A percentile compares a stretch with the other conserved stretches of the same genome.
These are phyloP conservation scores for Brachystomella parvula DNA, from an alignment of 1,140 invertebrate genomes.

Conservation along the genomic window DNA sequence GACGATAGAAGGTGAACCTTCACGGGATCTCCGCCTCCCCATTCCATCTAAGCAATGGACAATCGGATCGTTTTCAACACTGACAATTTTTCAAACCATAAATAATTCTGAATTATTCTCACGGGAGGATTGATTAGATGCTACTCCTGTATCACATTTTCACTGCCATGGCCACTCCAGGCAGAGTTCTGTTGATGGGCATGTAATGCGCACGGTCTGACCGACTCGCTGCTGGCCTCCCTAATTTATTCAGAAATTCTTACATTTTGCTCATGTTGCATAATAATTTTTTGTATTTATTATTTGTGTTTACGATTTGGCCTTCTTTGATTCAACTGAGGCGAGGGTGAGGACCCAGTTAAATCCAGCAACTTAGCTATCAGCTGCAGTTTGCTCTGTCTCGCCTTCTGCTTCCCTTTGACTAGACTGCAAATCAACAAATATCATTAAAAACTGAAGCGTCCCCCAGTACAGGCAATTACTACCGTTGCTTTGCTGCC, in stretches of 20 bases:
- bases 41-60: slow-evolving; percentile 1
- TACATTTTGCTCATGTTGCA: neutral
- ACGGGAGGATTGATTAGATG: neutral
- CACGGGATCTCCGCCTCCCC: slow-evolving; percentile 21
- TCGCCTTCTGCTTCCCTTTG: slow-evolving; percentile 84
- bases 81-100: neutral
- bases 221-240: slow-evolving; percentile 16
- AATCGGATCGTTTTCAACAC: neutral
- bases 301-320: slow-evolving; percentile 10
- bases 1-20: slow-evolving; percentile 19
- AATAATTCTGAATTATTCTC: neutral
- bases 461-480: neutral
- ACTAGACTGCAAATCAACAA: slow-evolving; percentile 52
- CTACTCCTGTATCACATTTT: neutral
- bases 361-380: slow-evolving; percentile 87
- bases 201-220: slow-evolving; percentile 28
- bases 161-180: slow-evolving; percentile 34
- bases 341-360: slow-evolving; percentile 25
- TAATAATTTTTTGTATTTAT: neutral
- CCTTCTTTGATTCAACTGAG: slow-evolving; percentile 25
- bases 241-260: neutral
- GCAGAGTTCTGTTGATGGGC: slow-evolving; percentile 28
- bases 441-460: slow-evolving; percentile 9
- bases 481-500: slow-evolving; percentile 81
- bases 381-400: slow-evolving; percentile 90